phyloP scores from a whole-genome alignment of 2,797 vertebrate species.

The Dendrocincla fuliginosa region DNA sequence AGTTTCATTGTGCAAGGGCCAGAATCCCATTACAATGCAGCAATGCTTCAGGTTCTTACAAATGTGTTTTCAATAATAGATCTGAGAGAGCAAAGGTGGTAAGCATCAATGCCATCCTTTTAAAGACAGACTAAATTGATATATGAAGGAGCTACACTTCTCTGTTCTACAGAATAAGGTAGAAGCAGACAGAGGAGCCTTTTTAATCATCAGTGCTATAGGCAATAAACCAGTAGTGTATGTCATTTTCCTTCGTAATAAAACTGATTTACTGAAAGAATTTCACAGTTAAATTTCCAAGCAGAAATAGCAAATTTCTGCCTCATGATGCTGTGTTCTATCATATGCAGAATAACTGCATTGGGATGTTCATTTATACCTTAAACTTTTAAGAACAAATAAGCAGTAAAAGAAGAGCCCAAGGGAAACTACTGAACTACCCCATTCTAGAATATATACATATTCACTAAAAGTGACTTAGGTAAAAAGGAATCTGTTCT shows the following conservation, averaged over 20 bases:
- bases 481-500: background rate
- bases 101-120: background rate
- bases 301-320: background rate
- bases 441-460: background rate
- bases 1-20: background rate
- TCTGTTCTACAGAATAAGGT: background rate
- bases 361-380: background rate
- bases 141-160: background rate
- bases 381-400: background rate
- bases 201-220: background rate
- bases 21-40: background rate
- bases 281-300: background rate
- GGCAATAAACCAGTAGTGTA: background rate
- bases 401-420: background rate
- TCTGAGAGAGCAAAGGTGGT: background rate
- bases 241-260: background rate
- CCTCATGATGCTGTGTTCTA: background rate
- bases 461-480: background rate
- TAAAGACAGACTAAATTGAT: background rate
- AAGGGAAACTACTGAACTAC: background rate
- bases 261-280: slow-evolving; percentile 3
- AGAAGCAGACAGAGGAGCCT: background rate
- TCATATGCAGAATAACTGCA: background rate
- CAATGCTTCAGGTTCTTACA: background rate
- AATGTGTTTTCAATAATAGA: background rate